These are phyloP conservation scores for Galerucella pusilla DNA, from an alignment of 2,888 invertebrate species.

Conservation along the genomic window DNA sequence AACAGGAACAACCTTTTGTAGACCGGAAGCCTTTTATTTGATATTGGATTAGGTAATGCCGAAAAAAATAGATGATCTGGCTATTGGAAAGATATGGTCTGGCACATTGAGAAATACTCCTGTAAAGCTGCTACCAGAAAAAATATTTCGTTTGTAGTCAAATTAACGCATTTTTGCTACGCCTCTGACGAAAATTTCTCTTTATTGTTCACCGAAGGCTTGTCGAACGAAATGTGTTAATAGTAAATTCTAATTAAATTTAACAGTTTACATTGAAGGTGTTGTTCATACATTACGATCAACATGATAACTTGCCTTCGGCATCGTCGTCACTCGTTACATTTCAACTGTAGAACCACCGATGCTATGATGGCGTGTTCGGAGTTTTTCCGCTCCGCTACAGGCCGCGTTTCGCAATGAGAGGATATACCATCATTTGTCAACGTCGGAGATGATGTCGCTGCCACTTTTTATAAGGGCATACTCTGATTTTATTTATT, in stretches of 20 bases:
- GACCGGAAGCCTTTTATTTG: too few relatives aligned
- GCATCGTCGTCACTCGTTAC: constrained; percentile 52
- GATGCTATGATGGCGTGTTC: constrained; percentile 30
- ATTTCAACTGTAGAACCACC: constrained; percentile 42
- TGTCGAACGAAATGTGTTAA: constrained; percentile 60
- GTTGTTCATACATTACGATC: constrained; percentile 61
- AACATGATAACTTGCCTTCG: constrained; percentile 56
- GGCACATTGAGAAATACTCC: too few relatives aligned
- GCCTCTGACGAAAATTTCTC: constrained; percentile 39
- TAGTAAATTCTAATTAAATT: constrained; percentile 63
- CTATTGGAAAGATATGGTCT: too few relatives aligned
- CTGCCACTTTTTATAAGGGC: constrained; percentile 42
- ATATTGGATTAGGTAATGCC: too few relatives aligned
- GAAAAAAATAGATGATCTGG: too few relatives aligned
- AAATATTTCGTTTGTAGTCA: too few relatives aligned
- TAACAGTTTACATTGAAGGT: constrained; percentile 61
- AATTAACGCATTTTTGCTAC: constrained; percentile 7
- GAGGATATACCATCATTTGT: constrained; percentile 42
- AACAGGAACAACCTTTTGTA: too few relatives aligned
- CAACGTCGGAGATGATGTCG: constrained; percentile 43
- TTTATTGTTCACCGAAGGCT: constrained; percentile 53
- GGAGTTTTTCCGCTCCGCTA: constrained; percentile 26
- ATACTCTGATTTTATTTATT: constrained; percentile 44
- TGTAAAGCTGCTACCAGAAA: too few relatives aligned
- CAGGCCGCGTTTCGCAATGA: constrained; percentile 30